A percentile compares a stretch with the other conserved stretches of the same genome.
phyloP scores from a whole-genome alignment of 64 coral and sea anemone genomes.

The Montipora foliosa region DNA sequence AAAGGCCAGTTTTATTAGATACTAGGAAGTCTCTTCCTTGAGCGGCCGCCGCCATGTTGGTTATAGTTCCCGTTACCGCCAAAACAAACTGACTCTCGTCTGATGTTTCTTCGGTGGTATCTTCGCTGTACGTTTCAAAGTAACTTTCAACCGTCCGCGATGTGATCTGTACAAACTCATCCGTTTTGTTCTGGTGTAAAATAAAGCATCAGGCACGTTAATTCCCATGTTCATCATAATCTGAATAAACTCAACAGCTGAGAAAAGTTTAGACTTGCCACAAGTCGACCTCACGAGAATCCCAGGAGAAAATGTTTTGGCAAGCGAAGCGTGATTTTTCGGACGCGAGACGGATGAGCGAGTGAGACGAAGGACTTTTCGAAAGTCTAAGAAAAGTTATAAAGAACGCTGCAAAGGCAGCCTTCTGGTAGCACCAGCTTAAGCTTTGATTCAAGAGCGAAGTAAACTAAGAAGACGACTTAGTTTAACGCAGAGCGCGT shows the following conservation, averaged over 20 bases:
- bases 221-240: neutral
- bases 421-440: too few relatives aligned
- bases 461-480: too few relatives aligned
- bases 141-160: constrained; percentile 80
- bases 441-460: too few relatives aligned
- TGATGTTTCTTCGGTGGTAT: constrained; percentile 55
- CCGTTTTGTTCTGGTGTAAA: constrained; percentile 67
- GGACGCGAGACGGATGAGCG: too few relatives aligned
- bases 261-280: neutral
- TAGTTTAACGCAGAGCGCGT: too few relatives aligned
- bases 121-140: constrained; percentile 74
- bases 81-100: constrained; percentile 92
- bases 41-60: constrained; percentile 80
- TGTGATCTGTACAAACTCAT: constrained; percentile 81
- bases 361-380: too few relatives aligned
- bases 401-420: too few relatives aligned
- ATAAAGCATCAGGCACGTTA: neutral
- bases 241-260: neutral
- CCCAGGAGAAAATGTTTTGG: too few relatives aligned
- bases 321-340: too few relatives aligned
- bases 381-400: too few relatives aligned
- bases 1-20: constrained; percentile 53
- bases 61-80: constrained; percentile 79
- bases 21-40: constrained; percentile 79
- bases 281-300: too few relatives aligned